A percentile compares a stretch with the other conserved stretches of the same genome.
Conservation (phyloP, 2,113 vertebrate genomes). For the Daubentonia madagascariensis region DNA sequence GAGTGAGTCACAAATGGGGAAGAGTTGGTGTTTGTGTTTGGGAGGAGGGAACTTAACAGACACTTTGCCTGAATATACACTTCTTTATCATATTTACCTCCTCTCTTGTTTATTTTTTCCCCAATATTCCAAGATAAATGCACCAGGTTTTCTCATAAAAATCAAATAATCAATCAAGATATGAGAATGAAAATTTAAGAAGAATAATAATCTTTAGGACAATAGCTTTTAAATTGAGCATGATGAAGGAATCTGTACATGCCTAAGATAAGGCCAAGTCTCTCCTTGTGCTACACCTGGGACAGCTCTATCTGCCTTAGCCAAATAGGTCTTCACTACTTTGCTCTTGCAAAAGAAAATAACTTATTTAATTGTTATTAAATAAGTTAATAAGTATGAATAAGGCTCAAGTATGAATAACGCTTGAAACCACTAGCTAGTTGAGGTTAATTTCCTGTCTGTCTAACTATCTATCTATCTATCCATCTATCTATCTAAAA, state of each 20-base stretch:
- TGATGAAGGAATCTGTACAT: neutral
- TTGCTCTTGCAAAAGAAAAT: neutral
- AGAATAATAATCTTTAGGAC: neutral
- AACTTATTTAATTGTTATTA: neutral
- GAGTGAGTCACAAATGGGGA: neutral
- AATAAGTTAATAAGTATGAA: neutral
- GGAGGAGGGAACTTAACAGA: neutral
- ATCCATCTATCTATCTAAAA: neutral
- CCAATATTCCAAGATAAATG: neutral
- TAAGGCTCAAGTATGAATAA: neutral
- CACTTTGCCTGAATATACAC: neutral
- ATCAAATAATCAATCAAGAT: neutral
- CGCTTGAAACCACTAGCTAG: neutral
- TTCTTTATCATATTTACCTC: neutral
- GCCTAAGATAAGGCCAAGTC: neutral
- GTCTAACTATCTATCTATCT: neutral
- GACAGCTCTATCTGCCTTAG: fast-evolving
- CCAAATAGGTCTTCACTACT: neutral
- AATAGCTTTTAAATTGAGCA: neutral
- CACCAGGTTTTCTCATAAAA: neutral
- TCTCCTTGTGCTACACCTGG: neutral
- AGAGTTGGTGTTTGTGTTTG: neutral
- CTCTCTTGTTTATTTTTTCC: neutral
- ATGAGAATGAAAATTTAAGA: neutral
- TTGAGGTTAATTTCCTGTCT: neutral